phyloP scores from a whole-genome alignment of 1,140 invertebrate genomes.

The Leptopilina clavipes region DNA sequence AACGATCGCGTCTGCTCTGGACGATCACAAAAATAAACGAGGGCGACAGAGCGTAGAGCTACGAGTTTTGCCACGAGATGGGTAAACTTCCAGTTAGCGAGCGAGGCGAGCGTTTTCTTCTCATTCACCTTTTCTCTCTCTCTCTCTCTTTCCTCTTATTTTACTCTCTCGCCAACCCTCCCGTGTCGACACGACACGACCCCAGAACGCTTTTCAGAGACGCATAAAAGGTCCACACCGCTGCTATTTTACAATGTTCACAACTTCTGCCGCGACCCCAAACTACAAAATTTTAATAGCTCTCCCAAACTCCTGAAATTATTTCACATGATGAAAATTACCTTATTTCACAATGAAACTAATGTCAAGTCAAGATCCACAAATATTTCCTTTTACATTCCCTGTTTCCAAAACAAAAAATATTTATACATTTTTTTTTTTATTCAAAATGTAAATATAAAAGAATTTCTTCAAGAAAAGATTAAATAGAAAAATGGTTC shows the following conservation, averaged over 20 bases:
- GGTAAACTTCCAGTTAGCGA: conserved; percentile 55
- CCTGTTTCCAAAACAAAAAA: too few species aligned
- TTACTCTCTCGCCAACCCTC: neutral
- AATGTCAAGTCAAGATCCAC: neutral
- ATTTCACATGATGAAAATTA: conserved; percentile 2
- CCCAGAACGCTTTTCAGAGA: conserved; percentile 26
- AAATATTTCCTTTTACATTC: too few species aligned
- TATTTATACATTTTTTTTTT: too few species aligned
- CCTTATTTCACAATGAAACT: neutral
- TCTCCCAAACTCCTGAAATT: neutral
- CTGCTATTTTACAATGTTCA: neutral
- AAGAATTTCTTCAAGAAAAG: too few species aligned
- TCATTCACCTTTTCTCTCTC: neutral
- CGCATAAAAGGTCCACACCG: conserved; percentile 25
- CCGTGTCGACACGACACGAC: conserved; percentile 39
- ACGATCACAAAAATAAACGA: conserved; percentile 49
- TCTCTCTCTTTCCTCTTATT: conserved; percentile 25
- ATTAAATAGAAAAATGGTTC: too few species aligned
- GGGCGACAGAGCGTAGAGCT: conserved; percentile 44
- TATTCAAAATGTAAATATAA: too few species aligned
- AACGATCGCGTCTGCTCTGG: conserved; percentile 36
- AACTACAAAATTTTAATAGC: neutral
- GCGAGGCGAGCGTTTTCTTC: neutral
- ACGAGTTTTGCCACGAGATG: conserved; percentile 50
- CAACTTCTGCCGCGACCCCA: neutral